Evolutionary conservation across 2,888 invertebrate species (phyloP).

Genomic region (Caenorhabditis sp.): DNA sequence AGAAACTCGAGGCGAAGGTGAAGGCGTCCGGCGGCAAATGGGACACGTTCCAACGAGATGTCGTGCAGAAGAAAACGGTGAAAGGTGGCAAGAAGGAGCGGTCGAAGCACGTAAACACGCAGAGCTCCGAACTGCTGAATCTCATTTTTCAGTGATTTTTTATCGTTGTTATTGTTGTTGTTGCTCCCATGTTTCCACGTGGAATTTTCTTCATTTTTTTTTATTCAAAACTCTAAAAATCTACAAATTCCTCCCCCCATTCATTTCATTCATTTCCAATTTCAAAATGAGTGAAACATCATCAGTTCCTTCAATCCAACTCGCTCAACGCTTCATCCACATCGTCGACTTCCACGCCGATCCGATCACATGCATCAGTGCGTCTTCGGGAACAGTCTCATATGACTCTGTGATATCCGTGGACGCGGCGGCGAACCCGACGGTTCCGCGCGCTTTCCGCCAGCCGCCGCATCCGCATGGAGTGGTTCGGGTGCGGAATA

Average conservation of each 20-base stretch:
- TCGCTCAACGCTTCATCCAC: constrained; percentile 5
- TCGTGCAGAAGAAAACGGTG: constrained; percentile 74
- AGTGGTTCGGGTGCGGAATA: constrained; percentile 1
- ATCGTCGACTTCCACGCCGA: constrained; percentile 48
- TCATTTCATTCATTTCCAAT: neutral
- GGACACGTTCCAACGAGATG: constrained; percentile 77
- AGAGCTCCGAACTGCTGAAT: constrained; percentile 69
- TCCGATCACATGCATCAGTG: constrained; percentile 38
- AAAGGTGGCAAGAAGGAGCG: constrained; percentile 66
- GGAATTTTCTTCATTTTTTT: neutral
- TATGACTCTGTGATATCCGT: constrained; percentile 36
- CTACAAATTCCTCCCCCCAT: neutral
- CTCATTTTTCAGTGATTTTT: constrained; percentile 69
- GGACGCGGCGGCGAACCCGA: neutral
- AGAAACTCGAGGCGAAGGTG: constrained; percentile 80
- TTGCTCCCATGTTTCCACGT: too few species aligned
- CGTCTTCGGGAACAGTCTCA: constrained; percentile 42
- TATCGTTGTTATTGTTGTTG: too few species aligned
- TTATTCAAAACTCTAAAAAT: neutral
- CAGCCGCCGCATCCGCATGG: constrained; percentile 35
- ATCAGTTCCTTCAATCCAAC: neutral
- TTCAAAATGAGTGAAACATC: neutral
- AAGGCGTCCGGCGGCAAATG: constrained; percentile 80
- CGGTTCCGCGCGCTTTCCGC: constrained; percentile 9
- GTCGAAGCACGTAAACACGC: constrained; percentile 45